phyloP scores from a whole-genome alignment of 2,797 vertebrate species.

The Pelodytes ibericus region DNA sequence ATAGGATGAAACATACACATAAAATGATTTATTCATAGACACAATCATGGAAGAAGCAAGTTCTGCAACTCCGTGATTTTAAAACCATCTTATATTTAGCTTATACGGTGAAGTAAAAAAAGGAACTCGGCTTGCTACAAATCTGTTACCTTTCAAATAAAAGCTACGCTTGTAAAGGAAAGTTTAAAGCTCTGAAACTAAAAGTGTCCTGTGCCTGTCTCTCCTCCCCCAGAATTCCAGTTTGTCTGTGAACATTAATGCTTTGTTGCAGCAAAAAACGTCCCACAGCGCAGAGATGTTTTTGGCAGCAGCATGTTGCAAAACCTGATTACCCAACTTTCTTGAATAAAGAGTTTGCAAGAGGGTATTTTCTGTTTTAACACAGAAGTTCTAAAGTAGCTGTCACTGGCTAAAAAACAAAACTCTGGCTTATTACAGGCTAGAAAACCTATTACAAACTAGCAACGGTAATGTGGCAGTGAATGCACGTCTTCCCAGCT shows the following conservation, averaged over 20 bases:
- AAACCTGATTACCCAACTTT: slow-evolving; percentile 28
- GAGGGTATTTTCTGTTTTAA: slow-evolving; percentile 19
- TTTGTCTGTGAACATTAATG: not conserved
- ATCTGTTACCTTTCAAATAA: slow-evolving; percentile 49
- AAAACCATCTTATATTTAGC: not conserved
- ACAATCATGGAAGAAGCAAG: too few species aligned
- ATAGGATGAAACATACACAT: too few species aligned
- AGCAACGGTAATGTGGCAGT: not conserved
- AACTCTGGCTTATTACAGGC: not conserved
- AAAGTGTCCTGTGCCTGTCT: not conserved
- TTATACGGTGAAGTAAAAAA: not conserved
- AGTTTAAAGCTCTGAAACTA: slow-evolving; percentile 51
- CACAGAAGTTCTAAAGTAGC: slow-evolving; percentile 4
- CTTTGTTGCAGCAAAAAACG: slow-evolving; percentile 17
- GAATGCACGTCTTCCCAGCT: not conserved
- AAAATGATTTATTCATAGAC: too few species aligned
- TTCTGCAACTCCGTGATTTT: too few species aligned
- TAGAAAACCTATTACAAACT: not conserved
- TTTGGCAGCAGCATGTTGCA: slow-evolving; percentile 26
- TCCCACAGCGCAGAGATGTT: slow-evolving; percentile 6
- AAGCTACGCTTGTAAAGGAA: slow-evolving; percentile 41
- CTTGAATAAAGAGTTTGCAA: not conserved
- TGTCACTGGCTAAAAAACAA: slow-evolving; percentile 19
- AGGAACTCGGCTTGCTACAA: slow-evolving; percentile 3
- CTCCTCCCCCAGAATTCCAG: slow-evolving; percentile 31